These are phyloP conservation scores for Ceriagrion tenellum DNA, from an alignment of 2,888 invertebrate genomes.

Conservation along the genomic window DNA sequence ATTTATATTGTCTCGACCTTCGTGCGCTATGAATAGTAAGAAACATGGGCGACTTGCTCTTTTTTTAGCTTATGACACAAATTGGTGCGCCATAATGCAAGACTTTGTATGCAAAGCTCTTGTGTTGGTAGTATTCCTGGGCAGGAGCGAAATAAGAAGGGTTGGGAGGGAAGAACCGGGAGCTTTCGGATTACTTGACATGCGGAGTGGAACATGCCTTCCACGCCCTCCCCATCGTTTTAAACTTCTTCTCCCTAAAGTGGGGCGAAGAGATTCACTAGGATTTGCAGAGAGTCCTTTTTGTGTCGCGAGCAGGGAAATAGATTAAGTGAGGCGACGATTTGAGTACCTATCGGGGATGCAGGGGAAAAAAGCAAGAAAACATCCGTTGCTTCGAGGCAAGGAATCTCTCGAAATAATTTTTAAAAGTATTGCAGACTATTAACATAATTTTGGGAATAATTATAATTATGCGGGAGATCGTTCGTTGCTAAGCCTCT, in stretches of 20 bases:
- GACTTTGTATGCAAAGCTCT: slow-evolving; percentile 15
- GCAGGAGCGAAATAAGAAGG: background rate
- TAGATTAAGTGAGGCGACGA: slow-evolving; percentile 32
- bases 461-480: no score
- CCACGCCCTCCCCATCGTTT: background rate
- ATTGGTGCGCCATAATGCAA: background rate
- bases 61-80: background rate
- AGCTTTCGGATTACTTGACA: background rate
- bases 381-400: background rate
- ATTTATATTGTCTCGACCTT: background rate
- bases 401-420: background rate
- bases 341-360: background rate
- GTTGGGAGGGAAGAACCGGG: background rate
- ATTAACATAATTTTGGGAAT: no score
- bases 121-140: background rate
- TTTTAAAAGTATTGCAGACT: background rate
- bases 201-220: slow-evolving; percentile 16
- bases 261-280: slow-evolving; percentile 1
- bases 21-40: background rate
- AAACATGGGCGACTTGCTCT: background rate
- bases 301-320: background rate
- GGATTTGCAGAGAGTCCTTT: background rate
- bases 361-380: background rate
- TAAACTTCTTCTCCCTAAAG: background rate
- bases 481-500: no score